Base-by-base conservation (phyloP, 2,888 invertebrate species). In the Iselma pallidipennis region DNA sequence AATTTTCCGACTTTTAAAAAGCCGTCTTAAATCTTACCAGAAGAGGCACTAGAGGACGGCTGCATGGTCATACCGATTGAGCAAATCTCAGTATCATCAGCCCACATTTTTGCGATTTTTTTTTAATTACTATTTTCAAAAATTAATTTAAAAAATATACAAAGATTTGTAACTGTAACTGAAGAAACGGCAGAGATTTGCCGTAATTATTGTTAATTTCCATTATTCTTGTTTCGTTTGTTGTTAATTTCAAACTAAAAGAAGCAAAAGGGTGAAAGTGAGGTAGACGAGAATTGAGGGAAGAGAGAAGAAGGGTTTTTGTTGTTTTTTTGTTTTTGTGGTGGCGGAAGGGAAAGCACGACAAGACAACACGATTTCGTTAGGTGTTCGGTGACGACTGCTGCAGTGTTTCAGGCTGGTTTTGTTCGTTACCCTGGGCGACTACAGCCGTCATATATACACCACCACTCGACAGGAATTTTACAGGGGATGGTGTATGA, bases 21-120 rank as follows among this genome's bases (percentile, higher is more conserved):
- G n/a, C 49, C 4, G 21, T 25, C 3, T 4, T 14, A n/a, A 51
- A 51, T 28, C 87, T 86, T 85, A 84, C 92, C 92, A 76, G 92
- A 92, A 76, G 91, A 89, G 78, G 88, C 86, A 80, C 89, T 89
- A 75, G 86, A 85, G 78, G 89, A 89, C 77, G 89, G 88, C 74
- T 88, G 87, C 82, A 89, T 85, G 66, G 88, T 90, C 92, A 93
- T 93, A 80, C 92, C 93, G 81, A 93, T 92, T 75, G 93, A 91
- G 82, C 88, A 92, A 81, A 92, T 92, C 85, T 92, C 92, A 66
- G 87, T 86, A 71, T 87, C 87, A 74, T 88, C 88, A 77, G 87
- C 86, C 89, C 89, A 90, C 88, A 89, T 88, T 71, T 71, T 72
- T 56, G 31, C 37, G 2, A 50, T 19, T 50, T 50, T 25, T 14